These are phyloP conservation scores for Heterotis niloticus DNA, from an alignment of 2,113 vertebrate genomes.

Conservation along the genomic window DNA sequence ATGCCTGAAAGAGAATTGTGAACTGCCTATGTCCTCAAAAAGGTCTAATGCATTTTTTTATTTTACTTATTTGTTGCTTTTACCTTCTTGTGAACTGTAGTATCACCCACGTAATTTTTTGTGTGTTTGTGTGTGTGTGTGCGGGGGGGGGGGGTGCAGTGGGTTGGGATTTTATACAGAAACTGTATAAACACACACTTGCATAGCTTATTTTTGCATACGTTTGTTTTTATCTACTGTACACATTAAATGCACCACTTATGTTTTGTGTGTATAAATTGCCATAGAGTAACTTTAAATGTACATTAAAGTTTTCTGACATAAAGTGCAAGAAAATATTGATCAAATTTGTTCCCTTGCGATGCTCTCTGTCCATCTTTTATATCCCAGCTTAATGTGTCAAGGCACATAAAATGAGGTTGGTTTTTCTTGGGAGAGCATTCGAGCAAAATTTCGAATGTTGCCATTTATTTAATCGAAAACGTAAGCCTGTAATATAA, in stretches of 20 bases:
- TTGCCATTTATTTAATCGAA: slow-evolving; percentile 9
- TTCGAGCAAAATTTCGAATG: not conserved
- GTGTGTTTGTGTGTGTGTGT: too few species aligned
- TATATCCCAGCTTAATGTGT: slow-evolving; percentile 53
- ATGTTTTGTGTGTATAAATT: slow-evolving; percentile 71
- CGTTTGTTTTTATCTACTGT: slow-evolving; percentile 67
- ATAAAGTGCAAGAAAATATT: slow-evolving; percentile 57
- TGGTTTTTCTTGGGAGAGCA: slow-evolving; percentile 36
- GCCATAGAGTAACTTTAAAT: slow-evolving; percentile 68
- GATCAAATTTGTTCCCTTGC: slow-evolving; percentile 57
- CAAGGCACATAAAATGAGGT: slow-evolving; percentile 46
- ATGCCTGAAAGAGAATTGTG: slow-evolving; percentile 74
- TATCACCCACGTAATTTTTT: slow-evolving; percentile 64
- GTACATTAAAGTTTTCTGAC: slow-evolving; percentile 66
- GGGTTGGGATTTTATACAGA: slow-evolving; percentile 45
- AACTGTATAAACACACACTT: slow-evolving; percentile 54
- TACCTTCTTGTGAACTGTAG: slow-evolving; percentile 59
- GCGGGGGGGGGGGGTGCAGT: slow-evolving; percentile 36
- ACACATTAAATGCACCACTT: slow-evolving; percentile 63
- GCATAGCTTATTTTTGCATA: slow-evolving; percentile 68
- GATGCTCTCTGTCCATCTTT: slow-evolving; percentile 33
- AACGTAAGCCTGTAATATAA: slow-evolving; percentile 2
- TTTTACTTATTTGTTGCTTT: slow-evolving; percentile 49
- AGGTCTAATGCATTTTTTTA: slow-evolving; percentile 56
- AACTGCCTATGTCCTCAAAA: slow-evolving; percentile 79